Conservation (phyloP, 2,888 invertebrate genomes). For the Mantis religiosa region DNA sequence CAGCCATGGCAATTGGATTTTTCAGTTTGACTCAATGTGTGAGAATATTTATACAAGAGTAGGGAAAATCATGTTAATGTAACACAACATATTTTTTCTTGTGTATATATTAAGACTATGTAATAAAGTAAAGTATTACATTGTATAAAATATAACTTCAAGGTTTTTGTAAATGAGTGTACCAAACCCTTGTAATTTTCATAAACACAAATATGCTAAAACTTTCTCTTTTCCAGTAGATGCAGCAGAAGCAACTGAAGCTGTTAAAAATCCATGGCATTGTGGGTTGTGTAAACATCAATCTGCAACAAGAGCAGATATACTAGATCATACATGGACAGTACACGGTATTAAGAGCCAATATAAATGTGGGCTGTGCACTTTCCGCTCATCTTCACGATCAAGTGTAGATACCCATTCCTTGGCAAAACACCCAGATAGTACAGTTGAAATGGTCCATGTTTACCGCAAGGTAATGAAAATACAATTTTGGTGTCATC, state of each 20-base stretch:
- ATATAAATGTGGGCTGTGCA: slow-evolving; percentile 67
- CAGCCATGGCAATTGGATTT: no score
- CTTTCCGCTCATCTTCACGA: slow-evolving; percentile 52
- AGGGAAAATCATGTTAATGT: no score
- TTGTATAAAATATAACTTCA: no score
- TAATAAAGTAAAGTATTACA: no score
- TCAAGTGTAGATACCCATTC: slow-evolving; percentile 59
- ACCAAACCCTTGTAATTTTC: not conserved
- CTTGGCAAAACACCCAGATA: slow-evolving; percentile 51
- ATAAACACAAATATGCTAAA: not conserved
- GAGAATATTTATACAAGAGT: no score
- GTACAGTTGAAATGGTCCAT: not conserved
- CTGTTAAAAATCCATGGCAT: slow-evolving; percentile 49
- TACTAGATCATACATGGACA: slow-evolving; percentile 55
- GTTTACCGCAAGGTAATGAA: slow-evolving; percentile 1
- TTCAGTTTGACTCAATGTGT: no score
- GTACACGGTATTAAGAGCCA: slow-evolving; percentile 63
- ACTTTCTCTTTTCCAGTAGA: not conserved
- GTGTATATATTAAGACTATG: no score
- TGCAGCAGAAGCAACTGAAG: not conserved
- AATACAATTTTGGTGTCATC: not conserved
- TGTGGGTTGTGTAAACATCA: slow-evolving; percentile 65
- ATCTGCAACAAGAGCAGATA: slow-evolving; percentile 56
- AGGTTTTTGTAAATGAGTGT: no score
- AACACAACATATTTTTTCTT: no score